Conservation (phyloP, 2,113 vertebrate genomes). For the Motacilla tschutschensis region DNA sequence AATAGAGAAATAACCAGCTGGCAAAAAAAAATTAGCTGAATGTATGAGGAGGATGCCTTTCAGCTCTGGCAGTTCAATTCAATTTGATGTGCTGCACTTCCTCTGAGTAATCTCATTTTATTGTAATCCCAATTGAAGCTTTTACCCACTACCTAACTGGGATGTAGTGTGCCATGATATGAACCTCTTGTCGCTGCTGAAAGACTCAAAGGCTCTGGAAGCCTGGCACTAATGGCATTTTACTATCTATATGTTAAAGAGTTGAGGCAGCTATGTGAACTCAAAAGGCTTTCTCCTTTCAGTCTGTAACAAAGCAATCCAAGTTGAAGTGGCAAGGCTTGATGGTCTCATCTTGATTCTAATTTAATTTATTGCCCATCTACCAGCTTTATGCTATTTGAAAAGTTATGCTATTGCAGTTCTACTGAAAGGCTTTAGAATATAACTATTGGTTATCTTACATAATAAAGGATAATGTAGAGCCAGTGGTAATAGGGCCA, state of each 20-base stretch:
- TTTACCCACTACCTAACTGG: conserved; percentile 59
- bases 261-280: conserved; percentile 56
- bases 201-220: conserved; percentile 62
- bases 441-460: conserved; percentile 47
- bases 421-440: conserved; percentile 47
- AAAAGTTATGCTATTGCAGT: conserved; percentile 46
- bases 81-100: conserved; percentile 59
- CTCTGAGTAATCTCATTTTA: conserved; percentile 60
- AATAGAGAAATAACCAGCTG: conserved; percentile 57
- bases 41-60: conserved; percentile 36
- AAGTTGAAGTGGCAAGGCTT: conserved; percentile 53
- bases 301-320: conserved; percentile 64
- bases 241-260: conserved; percentile 66
- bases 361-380: conserved; percentile 66
- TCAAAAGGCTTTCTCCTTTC: conserved; percentile 63
- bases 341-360: conserved; percentile 58
- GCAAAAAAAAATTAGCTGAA: conserved; percentile 52
- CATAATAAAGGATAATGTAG: conserved; percentile 43
- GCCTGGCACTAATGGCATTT: conserved; percentile 61
- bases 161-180: conserved; percentile 40
- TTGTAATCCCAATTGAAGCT: conserved; percentile 63
- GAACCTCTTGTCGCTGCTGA: conserved; percentile 53
- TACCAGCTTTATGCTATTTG: conserved; percentile 46
- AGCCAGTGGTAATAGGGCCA: conserved; percentile 47
- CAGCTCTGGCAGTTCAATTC: conserved; percentile 54